Evolutionary conservation across 2,888 invertebrate species (phyloP).

Genomic region (Sclerodermus sp.): DNA sequence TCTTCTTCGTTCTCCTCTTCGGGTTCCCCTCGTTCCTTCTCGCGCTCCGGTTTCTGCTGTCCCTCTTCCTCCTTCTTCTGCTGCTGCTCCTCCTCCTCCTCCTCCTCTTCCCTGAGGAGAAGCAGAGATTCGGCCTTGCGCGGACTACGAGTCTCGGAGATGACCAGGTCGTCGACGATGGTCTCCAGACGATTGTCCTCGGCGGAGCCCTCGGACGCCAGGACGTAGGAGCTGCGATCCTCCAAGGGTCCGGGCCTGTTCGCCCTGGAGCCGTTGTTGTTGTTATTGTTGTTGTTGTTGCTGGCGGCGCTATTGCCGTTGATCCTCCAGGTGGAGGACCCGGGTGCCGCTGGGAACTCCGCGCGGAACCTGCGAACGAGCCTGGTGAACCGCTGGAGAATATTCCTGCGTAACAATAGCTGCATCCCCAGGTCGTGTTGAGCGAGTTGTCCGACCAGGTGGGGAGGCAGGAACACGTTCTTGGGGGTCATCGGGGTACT

Average conservation of each 20-base stretch:
- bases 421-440: conserved; percentile 68
- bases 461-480: conserved; percentile 66
- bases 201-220: conserved; percentile 35
- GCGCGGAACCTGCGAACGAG: conserved; percentile 49
- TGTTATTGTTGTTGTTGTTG: too few species aligned
- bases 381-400: conserved; percentile 59
- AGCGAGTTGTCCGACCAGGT: conserved; percentile 83
- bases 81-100: too few species aligned
- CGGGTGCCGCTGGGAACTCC: conserved; percentile 28
- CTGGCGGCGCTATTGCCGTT: too few species aligned
- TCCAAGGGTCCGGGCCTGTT: too few species aligned
- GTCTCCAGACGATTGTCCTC: conserved; percentile 49
- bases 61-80: too few species aligned
- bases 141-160: conserved; percentile 15
- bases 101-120: too few species aligned
- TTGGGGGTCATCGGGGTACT: conserved; percentile 63
- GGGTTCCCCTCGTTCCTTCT: too few species aligned
- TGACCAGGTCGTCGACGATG: conserved; percentile 41
- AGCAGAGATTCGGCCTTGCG: conserved; percentile 36
- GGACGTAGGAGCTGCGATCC: too few species aligned
- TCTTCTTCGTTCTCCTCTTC: too few species aligned
- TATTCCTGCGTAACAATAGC: conserved; percentile 61
- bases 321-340: too few species aligned
- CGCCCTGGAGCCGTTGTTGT: too few species aligned
- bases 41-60: too few species aligned